phyloP scores from a whole-genome alignment of 1,140 invertebrate genomes.

The Phortica variegata region DNA sequence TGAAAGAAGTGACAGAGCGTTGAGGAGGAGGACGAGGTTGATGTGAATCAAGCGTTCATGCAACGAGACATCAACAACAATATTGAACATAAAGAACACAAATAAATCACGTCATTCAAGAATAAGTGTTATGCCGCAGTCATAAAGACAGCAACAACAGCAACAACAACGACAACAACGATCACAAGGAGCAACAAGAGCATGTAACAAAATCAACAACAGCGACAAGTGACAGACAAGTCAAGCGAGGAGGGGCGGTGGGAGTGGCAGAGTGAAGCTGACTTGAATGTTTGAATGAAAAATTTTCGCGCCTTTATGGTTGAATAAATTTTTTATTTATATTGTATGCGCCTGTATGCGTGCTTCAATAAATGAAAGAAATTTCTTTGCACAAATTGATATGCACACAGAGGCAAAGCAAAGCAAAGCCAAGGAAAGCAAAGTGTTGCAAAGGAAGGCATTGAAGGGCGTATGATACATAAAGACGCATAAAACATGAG shows the following conservation, averaged over 20 bases:
- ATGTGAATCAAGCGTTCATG: background rate
- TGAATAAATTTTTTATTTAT: constrained; percentile 41
- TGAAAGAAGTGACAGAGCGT: background rate
- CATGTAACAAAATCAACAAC: background rate
- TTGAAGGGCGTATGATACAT: too few species aligned
- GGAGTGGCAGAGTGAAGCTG: background rate
- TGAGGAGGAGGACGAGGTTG: background rate
- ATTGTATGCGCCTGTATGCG: constrained; percentile 9
- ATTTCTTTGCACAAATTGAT: background rate
- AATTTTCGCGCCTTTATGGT: constrained; percentile 41
- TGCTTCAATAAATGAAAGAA: constrained; percentile 28
- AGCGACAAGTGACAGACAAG: background rate
- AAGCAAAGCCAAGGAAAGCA: constrained; percentile 10
- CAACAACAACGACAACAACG: background rate
- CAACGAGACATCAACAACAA: constrained; percentile 26
- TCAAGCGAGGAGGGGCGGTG: background rate
- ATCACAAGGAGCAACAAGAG: too few species aligned
- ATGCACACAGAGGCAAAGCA: constrained; percentile 6
- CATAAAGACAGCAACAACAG: constrained; percentile 27
- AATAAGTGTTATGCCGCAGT: constrained; percentile 31
- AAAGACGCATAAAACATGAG: too few species aligned
- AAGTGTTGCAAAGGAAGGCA: constrained; percentile 9
- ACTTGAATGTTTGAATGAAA: constrained; percentile 15
- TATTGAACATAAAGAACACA: constrained; percentile 44
- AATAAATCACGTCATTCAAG: constrained; percentile 40